Evolutionary conservation across 2,113 vertebrate genomes (phyloP), one percentile per base, ranked within the genome.

Genomic region (Labrus mixtus): DNA sequence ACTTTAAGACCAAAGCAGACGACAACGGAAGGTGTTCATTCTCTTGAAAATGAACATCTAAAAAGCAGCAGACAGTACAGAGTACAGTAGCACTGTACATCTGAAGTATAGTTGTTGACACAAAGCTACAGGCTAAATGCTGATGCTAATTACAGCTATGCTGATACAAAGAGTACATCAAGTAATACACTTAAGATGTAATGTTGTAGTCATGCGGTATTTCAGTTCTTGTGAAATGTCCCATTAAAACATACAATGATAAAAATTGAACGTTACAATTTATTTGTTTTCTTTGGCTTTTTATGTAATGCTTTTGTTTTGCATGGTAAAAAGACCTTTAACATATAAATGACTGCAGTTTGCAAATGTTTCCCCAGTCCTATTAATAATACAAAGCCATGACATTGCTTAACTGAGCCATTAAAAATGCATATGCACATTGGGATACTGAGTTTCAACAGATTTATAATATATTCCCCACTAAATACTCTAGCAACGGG

Each of bases 351-450:
- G 64, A 61, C 29, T 55, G 51, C 77, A 64, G 53, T 73, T 77
- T 74, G 46, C 41, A 72, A 64, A 69, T 65, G 48, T 68, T 79
- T 77, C 50, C 54, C 68, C 65, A 63, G 20, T 58, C 61, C 70
- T 61, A 89, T 87, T 75, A 89, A 87, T 89, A 86, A 87, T 75
- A 68, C 73, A 87, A 57, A 70, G 73, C 16, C 50, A 78, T 84
- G 83, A 80, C 78, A 81, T 56, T 71, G 83, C 71, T 80, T 71
- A 78, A 83, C 68, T 65, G 72, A 68, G 37, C 51, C 62, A 83
- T 89, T 69, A 90, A 86, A 90, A 77, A 86, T 90, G 73, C 68
- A 91, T 86, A 59, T 79, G 83, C 29, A 41, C 66, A 75, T 69
- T 79, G 77, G 79, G 78, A 88, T 68, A 58, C 50, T 41, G 51